Evolutionary conservation across 2,113 vertebrate species (phyloP).

Genomic region (Morone saxatilis): DNA sequence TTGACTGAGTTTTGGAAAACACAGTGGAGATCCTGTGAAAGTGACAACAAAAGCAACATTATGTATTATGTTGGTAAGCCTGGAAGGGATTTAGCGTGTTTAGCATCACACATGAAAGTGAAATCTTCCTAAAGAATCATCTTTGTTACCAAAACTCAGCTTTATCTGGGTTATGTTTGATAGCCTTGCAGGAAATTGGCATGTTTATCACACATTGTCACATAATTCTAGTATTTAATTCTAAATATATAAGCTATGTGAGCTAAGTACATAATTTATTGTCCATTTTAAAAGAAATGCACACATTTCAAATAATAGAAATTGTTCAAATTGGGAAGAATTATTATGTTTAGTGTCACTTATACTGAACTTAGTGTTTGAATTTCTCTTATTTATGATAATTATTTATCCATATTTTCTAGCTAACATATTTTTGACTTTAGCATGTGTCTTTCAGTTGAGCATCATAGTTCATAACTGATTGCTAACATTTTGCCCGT

Average conservation of each 20-base stretch:
- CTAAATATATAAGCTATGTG: too few species aligned
- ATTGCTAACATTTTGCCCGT: slow-evolving; percentile 35
- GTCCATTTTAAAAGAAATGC: neutral
- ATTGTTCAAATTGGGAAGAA: too few species aligned
- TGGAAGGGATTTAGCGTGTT: neutral
- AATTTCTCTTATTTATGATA: neutral
- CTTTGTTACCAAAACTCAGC: too few species aligned
- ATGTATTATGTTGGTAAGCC: neutral
- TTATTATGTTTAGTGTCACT: too few species aligned
- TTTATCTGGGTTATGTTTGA: too few species aligned
- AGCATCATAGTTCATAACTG: slow-evolving; percentile 22
- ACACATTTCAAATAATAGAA: neutral
- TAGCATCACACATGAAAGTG: neutral
- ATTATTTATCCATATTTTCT: slow-evolving; percentile 7
- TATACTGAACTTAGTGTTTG: too few species aligned
- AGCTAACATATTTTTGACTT: slow-evolving; percentile 39
- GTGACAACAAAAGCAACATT: neutral
- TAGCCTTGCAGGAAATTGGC: too few species aligned
- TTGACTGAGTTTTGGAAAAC: neutral
- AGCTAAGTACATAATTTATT: neutral
- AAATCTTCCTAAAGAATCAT: too few species aligned
- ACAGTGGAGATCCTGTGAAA: too few species aligned
- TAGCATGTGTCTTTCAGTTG: slow-evolving; percentile 55
- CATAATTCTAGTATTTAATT: neutral
- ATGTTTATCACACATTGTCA: too few species aligned